Evolutionary conservation across 1,140 invertebrate species (phyloP), one percentile per base, ranked within the genome.

Genomic region (Apis laboriosa): DNA sequence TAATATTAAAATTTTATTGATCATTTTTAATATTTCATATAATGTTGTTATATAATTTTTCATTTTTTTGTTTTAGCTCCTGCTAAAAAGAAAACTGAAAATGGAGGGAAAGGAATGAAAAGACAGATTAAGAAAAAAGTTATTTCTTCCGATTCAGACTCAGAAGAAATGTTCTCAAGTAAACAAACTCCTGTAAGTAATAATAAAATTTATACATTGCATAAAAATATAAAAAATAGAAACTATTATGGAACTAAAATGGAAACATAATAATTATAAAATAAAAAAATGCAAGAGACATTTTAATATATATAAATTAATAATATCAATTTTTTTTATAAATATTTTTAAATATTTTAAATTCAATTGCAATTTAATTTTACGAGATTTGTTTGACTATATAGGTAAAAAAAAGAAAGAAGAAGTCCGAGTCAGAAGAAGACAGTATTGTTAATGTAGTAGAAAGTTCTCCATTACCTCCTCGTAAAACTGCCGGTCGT

Each of bases 51-150:
- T 72, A 64, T 60, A 56, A 53, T n/a, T 15, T n/a, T 19, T 58
- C 12, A 21, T 24, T 56, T 15, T 61, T 49, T 55, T n/a, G 43
- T 64, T 76, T 34, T 58, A 91, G 91, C 84, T 60, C 79, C 89
- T 0, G 78, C 88, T 17, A 94, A 92, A 80, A 91, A 93, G 83
- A 94, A 94, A 82, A 68, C 90, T 56, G 92, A 93, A 82, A 92
- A 92, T 73, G 93, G 92, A 60, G 85, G 85, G 7, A 93, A 93
- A 77, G 80, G 84, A 53, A 66, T 77, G 4, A 92, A 92, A 53
- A 86, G 90, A 43, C 84, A 89, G 8, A 12, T 86, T 0, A 92
- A 92, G 67, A 93, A 93, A 49, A 94, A 92, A 73, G 11, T 24
- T 11, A 84, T 87, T 66, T 88, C 89, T 8, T 91, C 90, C 12